Base-by-base conservation (phyloP, 2,113 vertebrate species). In the Cairina moschata region DNA sequence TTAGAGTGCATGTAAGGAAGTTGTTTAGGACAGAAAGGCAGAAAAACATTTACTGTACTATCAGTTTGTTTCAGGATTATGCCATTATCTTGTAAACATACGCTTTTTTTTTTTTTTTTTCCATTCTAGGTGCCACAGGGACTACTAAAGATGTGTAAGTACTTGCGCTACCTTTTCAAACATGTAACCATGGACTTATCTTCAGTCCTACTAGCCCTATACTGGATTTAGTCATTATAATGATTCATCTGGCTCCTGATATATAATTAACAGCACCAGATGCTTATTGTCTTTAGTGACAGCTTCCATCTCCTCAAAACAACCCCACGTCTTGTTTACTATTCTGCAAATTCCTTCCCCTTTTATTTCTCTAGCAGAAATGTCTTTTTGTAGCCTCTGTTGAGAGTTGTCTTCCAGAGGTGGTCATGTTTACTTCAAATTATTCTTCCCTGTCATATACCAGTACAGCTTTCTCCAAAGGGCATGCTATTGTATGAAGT, bases 121-220 rank as follows among this genome's bases (percentile, higher is more conserved):
- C 90, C 46, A 91, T 94, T 93, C 59, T 94, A 99, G 99, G 99
- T 88, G 98, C 99, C 83, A 95, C 98, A 88, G 99, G 99, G 87
- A 97, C 97, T 87, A 98, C 98, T 91, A 99, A 99, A 98, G 99
- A 99, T 96, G 97, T 97, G 99, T 99, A 98, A 99, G 99, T 99
- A 98, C 87, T 96, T 87, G n/a, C n/a, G 63, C 32, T 77, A 14
- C 46, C 76, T 10, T 63, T 88, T 92, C 29, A 83, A 77, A 66
- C 63, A 36, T 11, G 32, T 81, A 92, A 86, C 36, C 20, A 29
- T 79, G 66, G 59, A 71, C 52, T 89, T 86, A 44, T 8, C 52
- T 92, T 84, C 48, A 72, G 68, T 66, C 52, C 66, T 85, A 56
- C 44, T 83, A 94, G 74, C 31, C 63, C 84, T 79, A 52, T 54